Percentiles rank a stretch among this genome's conserved stretches.
These are phyloP conservation scores for Telmatherina bonti DNA, from an alignment of 2,797 vertebrate species.

Conservation along the genomic window DNA sequence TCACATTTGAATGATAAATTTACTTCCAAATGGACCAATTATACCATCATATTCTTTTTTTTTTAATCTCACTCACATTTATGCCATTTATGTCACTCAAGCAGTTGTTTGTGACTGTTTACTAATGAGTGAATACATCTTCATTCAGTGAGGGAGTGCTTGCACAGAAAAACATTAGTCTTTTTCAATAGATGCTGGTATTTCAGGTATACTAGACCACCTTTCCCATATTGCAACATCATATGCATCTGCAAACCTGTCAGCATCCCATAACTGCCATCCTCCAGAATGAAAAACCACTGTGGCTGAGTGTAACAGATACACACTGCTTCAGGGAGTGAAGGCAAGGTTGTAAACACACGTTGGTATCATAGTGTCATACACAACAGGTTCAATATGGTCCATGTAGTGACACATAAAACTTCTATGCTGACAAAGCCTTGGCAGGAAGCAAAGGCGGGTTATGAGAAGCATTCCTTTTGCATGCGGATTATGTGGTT, in stretches of 20 bases:
- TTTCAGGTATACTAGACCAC: constrained; percentile 2
- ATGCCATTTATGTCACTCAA: background rate
- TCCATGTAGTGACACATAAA: constrained; percentile 22
- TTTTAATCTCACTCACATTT: background rate
- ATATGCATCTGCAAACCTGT: constrained; percentile 17
- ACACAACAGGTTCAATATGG: constrained; percentile 6
- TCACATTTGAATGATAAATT: background rate
- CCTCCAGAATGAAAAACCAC: background rate
- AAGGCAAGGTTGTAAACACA: constrained; percentile 14
- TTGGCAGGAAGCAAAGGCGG: background rate
- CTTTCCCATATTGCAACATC: background rate
- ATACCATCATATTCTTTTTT: background rate
- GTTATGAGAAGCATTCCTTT: constrained; percentile 1
- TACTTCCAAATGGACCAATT: background rate
- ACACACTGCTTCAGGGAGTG: background rate
- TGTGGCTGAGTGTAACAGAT: constrained; percentile 2
- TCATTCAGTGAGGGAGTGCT: background rate
- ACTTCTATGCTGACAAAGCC: constrained; percentile 1
- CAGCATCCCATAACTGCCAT: constrained; percentile 15
- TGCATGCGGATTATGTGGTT: background rate
- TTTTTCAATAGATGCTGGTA: background rate
- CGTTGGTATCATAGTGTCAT: background rate
- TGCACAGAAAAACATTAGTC: background rate
- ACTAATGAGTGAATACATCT: background rate
- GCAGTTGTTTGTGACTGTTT: background rate